phyloP scores from a whole-genome alignment of 2,797 vertebrate species.

The Cossypha niveicapilla region DNA sequence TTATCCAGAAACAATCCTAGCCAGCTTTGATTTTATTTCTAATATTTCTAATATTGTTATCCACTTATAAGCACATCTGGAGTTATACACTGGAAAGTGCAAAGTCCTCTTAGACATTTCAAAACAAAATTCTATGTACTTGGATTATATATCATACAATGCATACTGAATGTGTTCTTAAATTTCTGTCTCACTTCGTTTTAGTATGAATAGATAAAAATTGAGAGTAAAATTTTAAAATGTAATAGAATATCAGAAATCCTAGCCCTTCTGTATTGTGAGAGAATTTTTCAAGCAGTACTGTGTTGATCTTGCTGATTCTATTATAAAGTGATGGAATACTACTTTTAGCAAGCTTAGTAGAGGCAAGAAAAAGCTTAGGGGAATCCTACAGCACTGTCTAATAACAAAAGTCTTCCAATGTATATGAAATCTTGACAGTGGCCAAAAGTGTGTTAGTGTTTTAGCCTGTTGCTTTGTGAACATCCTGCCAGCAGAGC shows the following conservation, averaged over 20 bases:
- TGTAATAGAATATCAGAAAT: not conserved
- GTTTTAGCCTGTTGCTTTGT: not conserved
- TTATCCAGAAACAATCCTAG: not conserved
- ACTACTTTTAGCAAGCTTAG: not conserved
- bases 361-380: not conserved
- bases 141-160: not conserved
- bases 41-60: not conserved
- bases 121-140: not conserved
- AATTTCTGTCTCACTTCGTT: not conserved
- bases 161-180: not conserved
- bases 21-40: not conserved
- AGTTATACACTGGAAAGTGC: not conserved
- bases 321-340: not conserved
- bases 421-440: not conserved
- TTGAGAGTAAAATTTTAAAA: not conserved
- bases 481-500: not conserved
- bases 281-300: not conserved
- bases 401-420: not conserved
- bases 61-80: not conserved
- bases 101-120: not conserved
- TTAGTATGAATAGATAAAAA: not conserved
- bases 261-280: not conserved
- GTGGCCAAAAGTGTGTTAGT: rapidly evolving
- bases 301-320: not conserved
- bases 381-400: not conserved